A percentile compares a stretch with the other conserved stretches of the same genome.
Conservation (phyloP, 2,113 vertebrate genomes). For the Semnornis frantzii region DNA sequence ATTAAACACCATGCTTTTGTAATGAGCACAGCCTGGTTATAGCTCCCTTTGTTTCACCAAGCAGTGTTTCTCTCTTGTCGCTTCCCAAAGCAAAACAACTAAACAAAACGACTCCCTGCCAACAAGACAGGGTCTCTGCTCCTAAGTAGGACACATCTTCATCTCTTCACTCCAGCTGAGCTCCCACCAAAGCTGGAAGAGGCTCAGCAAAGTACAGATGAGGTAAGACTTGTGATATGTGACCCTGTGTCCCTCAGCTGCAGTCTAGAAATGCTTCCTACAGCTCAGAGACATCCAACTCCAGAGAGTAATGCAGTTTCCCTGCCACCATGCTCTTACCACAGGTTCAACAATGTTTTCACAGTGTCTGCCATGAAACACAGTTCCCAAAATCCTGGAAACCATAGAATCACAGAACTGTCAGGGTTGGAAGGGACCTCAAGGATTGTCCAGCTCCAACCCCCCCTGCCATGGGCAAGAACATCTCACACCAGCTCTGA, state of each 20-base stretch:
- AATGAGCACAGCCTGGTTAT: background rate
- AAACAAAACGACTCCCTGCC: conserved; percentile 42
- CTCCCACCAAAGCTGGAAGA: background rate
- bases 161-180: background rate
- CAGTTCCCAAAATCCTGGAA: background rate
- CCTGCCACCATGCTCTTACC: background rate
- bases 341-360: fast-evolving
- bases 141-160: conserved; percentile 15
- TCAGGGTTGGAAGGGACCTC: too few species aligned
- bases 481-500: too few species aligned
- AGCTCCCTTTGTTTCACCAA: background rate
- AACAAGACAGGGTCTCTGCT: background rate
- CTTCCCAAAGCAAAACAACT: conserved; percentile 34
- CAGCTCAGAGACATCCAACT: background rate
- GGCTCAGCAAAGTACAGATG: background rate
- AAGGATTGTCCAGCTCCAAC: too few species aligned
- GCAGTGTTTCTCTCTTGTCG: background rate
- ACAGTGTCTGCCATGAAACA: background rate
- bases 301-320: background rate
- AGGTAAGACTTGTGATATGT: background rate
- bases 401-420: too few species aligned
- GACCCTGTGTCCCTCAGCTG: background rate
- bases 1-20: conserved; percentile 13
- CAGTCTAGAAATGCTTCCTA: background rate
- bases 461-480: too few species aligned